Percentiles rank a stretch among this genome's conserved stretches.
Evolutionary conservation across 2,888 invertebrate genomes (phyloP).

Genomic region (Lepetodrilus schrolli): DNA sequence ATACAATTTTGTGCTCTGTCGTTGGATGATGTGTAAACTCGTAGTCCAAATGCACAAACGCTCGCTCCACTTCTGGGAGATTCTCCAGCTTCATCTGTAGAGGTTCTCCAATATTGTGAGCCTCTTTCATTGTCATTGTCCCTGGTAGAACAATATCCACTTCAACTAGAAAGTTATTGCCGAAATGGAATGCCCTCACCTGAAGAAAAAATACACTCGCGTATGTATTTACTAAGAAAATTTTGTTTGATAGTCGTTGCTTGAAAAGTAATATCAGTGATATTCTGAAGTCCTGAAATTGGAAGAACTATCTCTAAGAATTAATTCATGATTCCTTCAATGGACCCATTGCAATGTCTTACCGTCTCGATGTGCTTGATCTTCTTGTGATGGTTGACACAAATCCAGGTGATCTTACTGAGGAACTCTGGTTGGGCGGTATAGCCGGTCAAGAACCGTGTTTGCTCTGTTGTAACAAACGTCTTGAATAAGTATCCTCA

Average conservation of each 20-base stretch:
- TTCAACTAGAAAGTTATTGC: constrained; percentile 76
- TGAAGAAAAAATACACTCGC: background rate
- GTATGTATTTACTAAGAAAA: background rate
- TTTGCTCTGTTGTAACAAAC: constrained; percentile 73
- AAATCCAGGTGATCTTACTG: constrained; percentile 73
- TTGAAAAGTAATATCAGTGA: too few species aligned
- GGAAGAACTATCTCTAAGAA: too few species aligned
- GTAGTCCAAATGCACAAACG: constrained; percentile 78
- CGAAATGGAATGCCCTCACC: constrained; percentile 77
- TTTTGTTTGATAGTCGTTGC: background rate
- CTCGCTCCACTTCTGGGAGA: constrained; percentile 76
- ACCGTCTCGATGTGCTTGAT: constrained; percentile 76
- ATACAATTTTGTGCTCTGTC: constrained; percentile 76
- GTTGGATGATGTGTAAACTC: constrained; percentile 76
- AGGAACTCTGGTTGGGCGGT: constrained; percentile 72
- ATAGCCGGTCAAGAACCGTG: constrained; percentile 71
- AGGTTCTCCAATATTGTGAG: constrained; percentile 77
- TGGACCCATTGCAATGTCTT: too few species aligned
- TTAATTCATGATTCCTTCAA: too few species aligned
- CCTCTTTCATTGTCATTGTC: constrained; percentile 73
- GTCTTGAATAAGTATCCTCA: too few species aligned
- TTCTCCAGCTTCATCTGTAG: constrained; percentile 76
- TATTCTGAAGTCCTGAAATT: too few species aligned
- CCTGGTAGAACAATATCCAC: constrained; percentile 76
- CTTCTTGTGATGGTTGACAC: constrained; percentile 68